Evolutionary conservation across 2,113 vertebrate species (phyloP).

Genomic region (Sula dactylatra): DNA sequence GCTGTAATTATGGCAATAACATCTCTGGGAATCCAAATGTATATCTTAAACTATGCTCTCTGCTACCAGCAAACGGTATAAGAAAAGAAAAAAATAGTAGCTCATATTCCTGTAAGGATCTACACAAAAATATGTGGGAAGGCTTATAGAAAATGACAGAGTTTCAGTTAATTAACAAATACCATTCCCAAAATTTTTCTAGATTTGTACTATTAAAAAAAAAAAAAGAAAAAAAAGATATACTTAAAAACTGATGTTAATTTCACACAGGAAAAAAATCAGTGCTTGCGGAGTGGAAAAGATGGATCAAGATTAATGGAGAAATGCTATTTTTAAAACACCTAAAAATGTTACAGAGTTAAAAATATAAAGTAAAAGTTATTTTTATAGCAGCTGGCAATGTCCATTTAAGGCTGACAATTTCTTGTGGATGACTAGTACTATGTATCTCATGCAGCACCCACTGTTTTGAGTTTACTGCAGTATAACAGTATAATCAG

Average conservation of each 20-base stretch:
- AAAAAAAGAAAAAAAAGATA: background rate
- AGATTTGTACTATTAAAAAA: background rate
- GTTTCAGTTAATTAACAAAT: background rate
- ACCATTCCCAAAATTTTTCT: background rate
- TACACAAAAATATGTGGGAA: background rate
- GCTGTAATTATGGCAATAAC: background rate
- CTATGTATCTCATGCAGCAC: background rate
- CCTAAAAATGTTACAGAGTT: slow-evolving; percentile 9
- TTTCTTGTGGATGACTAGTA: background rate
- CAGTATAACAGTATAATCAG: background rate
- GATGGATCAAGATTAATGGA: slow-evolving; percentile 14
- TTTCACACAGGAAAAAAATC: background rate
- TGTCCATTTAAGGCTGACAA: slow-evolving; percentile 55
- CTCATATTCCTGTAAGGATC: background rate
- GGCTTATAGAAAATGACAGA: background rate
- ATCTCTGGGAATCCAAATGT: background rate
- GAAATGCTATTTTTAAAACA: slow-evolving; percentile 35
- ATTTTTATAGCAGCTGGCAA: slow-evolving; percentile 17
- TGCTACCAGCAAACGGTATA: background rate
- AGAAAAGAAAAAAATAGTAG: slow-evolving; percentile 16
- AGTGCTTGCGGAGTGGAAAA: slow-evolving; percentile 7
- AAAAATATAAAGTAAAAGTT: slow-evolving; percentile 1
- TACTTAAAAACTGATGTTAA: background rate
- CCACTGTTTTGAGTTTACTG: background rate
- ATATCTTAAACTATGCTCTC: background rate